phyloP scores from a whole-genome alignment of 1,140 invertebrate genomes.

The Dinothrombium tinctorium region DNA sequence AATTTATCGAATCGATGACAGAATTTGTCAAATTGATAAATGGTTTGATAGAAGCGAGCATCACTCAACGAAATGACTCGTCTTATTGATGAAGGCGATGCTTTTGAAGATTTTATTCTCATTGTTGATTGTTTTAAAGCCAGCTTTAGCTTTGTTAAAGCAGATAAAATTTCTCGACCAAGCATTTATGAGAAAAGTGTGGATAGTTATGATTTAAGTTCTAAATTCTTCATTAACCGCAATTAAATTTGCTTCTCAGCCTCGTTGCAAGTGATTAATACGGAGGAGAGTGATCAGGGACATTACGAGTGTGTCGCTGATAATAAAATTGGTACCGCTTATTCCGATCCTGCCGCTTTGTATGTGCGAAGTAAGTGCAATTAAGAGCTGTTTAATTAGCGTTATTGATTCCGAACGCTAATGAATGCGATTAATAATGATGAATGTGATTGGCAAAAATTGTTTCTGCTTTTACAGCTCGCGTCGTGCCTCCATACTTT shows the following conservation, averaged over 20 bases:
- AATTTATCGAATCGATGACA: too few relatives aligned
- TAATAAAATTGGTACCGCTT: conserved; percentile 68
- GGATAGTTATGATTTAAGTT: conserved; percentile 2
- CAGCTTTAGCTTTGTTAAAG: too few relatives aligned
- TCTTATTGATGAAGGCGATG: too few relatives aligned
- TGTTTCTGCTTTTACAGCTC: too few relatives aligned
- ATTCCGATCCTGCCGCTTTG: conserved; percentile 56
- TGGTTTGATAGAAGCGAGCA: too few relatives aligned
- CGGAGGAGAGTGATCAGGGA: conserved; percentile 66
- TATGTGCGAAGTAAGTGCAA: conserved; percentile 67
- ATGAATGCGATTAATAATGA: not conserved
- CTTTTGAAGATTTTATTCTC: too few relatives aligned
- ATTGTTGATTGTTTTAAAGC: too few relatives aligned
- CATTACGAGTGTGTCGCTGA: conserved; percentile 83
- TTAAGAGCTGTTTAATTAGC: too few relatives aligned
- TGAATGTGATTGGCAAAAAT: not conserved
- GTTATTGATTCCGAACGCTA: not conserved
- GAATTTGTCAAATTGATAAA: too few relatives aligned
- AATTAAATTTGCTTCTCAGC: conserved; percentile 43
- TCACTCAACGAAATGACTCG: too few relatives aligned
- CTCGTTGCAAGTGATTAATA: conserved; percentile 67
- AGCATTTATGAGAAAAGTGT: not conserved
- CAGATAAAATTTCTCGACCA: too few relatives aligned
- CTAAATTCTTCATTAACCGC: conserved; percentile 4
- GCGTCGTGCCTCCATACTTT: conserved; percentile 62